Evolutionary conservation across 1,140 invertebrate genomes (phyloP).

Genomic region (Camponotus pennsylvanicus): DNA sequence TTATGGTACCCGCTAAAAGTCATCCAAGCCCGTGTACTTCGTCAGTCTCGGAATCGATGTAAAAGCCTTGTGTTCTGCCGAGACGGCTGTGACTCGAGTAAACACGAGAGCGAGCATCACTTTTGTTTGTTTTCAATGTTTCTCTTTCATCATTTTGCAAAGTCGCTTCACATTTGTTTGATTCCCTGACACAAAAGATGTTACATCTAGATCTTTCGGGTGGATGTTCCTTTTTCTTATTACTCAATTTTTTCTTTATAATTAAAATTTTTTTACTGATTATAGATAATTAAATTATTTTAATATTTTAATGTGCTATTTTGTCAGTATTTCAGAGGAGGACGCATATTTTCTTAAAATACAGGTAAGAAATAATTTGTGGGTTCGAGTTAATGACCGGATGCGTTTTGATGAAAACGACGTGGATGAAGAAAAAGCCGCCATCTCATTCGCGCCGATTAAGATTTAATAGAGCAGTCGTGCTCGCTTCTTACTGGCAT

Average conservation of each 20-base stretch:
- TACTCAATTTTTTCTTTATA: not conserved
- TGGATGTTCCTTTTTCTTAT: not conserved
- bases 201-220: not conserved
- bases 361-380: not conserved
- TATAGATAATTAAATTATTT: not conserved
- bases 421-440: not conserved
- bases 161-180: not conserved
- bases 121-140: not conserved
- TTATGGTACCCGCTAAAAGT: conserved; percentile 3
- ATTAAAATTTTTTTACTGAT: not conserved
- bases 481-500: not conserved
- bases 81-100: conserved; percentile 5
- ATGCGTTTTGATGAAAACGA: not conserved
- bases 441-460: not conserved
- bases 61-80: not conserved
- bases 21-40: not conserved
- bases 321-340: not conserved
- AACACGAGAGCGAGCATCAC: not conserved
- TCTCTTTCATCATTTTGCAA: not conserved
- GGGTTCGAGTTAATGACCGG: not conserved
- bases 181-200: not conserved
- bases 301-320: not conserved
- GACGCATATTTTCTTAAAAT: not conserved
- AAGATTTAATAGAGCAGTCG: conserved; percentile 28
- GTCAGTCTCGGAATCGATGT: not conserved